Base-by-base conservation (phyloP, 2,797 vertebrate species). In the Tachyglossus aculeatus region DNA sequence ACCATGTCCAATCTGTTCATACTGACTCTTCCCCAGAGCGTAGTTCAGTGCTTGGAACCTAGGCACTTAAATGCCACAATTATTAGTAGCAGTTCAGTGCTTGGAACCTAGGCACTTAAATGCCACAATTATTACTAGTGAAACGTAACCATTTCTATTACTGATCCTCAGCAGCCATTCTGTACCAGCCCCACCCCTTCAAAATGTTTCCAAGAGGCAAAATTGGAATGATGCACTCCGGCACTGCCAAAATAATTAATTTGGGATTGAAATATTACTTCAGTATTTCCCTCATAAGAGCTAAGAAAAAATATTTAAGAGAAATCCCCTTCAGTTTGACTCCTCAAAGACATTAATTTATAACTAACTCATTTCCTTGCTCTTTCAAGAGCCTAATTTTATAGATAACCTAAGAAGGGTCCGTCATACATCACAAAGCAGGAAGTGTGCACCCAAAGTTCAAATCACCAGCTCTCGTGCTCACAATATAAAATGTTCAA, bases 121-220 rank as follows among this genome's bases (percentile, higher is more conserved):
- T 19, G 38, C 5, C 18, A 24, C 18, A 16, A 4, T 24, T 47
- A 27, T 27, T 24, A 47, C 29, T 38, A 39, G 2, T 22, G 36
- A 12, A 27, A 31, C 25, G 47, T 14, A 27, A 16, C 29, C 16
- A 60, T 33, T 51, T 63, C 44, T 25, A 45, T 27, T n/a, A 69
- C 48, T 11, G n/a, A 68, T n/a, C 57, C 16, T 51, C 13, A 38
- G 8, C 53, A 19, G 3, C 16, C 39, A 52, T 18, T 1, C 11
- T 37, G 61, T 43, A 60, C 3, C 13, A n/a, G 36, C 15, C 24
- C 58, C 57, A n/a, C 29, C 57, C 21, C 37, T 38, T 32, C 19
- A 5, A 72, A 59, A 11, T 45, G 53, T 27, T 66, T 51, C 33
- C 50, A 18, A 69, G 40, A 69, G 37, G n/a, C n/a, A 36, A 47